Percentiles rank a stretch among this genome's conserved stretches.
Evolutionary conservation across 1,140 invertebrate species (phyloP).

Genomic region (Diorhabda carinulata): DNA sequence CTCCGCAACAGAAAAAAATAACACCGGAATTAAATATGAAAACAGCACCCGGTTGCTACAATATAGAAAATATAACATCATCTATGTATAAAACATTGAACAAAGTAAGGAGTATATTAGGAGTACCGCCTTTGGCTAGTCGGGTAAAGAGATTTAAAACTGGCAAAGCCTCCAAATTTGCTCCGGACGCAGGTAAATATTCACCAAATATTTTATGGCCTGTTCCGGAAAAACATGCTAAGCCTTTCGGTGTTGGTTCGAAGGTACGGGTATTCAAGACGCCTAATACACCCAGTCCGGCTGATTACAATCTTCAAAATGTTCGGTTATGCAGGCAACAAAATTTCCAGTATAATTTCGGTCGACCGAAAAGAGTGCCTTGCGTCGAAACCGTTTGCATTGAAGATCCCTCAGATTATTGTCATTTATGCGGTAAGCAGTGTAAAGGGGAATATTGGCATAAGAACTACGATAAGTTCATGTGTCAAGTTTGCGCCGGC

Average conservation of each 20-base stretch:
- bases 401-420: conserved; percentile 29
- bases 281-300: neutral
- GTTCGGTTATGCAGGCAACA: neutral
- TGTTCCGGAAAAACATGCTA: neutral
- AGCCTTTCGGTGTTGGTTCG: neutral
- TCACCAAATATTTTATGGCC: no score
- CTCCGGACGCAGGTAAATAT: no score
- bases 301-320: conserved; percentile 2
- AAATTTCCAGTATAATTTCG: conserved; percentile 30
- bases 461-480: conserved; percentile 29
- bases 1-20: neutral
- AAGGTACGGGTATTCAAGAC: neutral
- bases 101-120: neutral
- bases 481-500: conserved; percentile 36
- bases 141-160: neutral
- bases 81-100: neutral
- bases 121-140: neutral
- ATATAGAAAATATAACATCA: neutral
- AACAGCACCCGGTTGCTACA: neutral
- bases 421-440: conserved; percentile 33
- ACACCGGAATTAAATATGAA: neutral
- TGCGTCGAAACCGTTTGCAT: conserved; percentile 36
- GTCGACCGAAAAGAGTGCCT: conserved; percentile 26
- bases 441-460: conserved; percentile 41
- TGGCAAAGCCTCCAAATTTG: no score